Evolutionary conservation across 2,113 vertebrate genomes (phyloP).

Genomic region (Canis aureus): DNA sequence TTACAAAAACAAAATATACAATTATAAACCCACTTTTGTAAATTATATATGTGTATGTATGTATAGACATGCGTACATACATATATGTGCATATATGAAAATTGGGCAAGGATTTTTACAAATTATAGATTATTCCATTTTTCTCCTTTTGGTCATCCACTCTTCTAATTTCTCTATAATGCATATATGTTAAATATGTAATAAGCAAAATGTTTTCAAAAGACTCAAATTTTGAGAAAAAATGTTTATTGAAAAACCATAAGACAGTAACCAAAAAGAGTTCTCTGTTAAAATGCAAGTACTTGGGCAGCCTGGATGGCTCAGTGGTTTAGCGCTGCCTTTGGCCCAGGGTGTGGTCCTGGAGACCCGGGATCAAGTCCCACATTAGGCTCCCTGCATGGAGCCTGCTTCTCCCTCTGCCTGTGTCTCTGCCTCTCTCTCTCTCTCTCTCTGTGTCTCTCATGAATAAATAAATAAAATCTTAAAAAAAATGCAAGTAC

Average conservation of each 20-base stretch:
- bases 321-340: no score
- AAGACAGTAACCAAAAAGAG: not conserved
- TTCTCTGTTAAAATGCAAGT: slow-evolving; percentile 9
- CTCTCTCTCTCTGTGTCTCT: no score
- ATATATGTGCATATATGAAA: not conserved
- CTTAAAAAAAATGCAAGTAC: not conserved
- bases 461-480: no score
- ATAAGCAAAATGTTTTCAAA: slow-evolving; percentile 52
- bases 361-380: no score
- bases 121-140: slow-evolving; percentile 15
- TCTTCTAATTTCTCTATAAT: not conserved
- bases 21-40: not conserved
- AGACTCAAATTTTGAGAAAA: slow-evolving; percentile 51
- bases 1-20: slow-evolving; percentile 1
- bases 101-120: not conserved
- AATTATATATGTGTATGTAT: not conserved
- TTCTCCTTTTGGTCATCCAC: slow-evolving; percentile 27
- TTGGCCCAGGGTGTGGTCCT: no score
- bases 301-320: not conserved
- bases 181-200: not conserved
- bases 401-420: no score
- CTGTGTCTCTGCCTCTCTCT: no score
- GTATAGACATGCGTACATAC: not conserved
- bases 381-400: no score
- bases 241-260: not conserved